Evolutionary conservation across 2,888 invertebrate species (phyloP).

Genomic region (Dasysyrphus albostriatus): DNA sequence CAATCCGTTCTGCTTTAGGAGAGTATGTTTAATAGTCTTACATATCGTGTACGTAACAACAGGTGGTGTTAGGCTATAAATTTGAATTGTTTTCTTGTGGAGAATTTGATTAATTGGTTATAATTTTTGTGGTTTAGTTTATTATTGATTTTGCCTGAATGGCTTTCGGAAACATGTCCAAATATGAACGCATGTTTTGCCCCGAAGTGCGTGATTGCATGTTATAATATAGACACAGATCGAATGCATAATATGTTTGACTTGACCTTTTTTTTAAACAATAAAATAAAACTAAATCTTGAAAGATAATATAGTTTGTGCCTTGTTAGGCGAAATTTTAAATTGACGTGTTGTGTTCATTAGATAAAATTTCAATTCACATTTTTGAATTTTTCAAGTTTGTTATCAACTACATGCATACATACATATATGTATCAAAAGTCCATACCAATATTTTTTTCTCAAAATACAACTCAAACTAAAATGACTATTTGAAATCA

Average conservation of each 20-base stretch:
- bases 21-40: neutral
- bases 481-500: neutral
- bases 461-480: neutral
- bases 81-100: conserved; percentile 48
- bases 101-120: conserved; percentile 60
- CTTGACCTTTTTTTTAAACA: conserved; percentile 15
- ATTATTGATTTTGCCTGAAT: conserved; percentile 20
- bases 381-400: neutral
- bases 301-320: neutral
- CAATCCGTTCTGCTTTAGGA: neutral
- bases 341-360: too few species aligned
- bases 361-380: too few species aligned
- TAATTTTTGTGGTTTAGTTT: conserved; percentile 45
- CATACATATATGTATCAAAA: too few species aligned
- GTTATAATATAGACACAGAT: conserved; percentile 7
- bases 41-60: conserved; percentile 41
- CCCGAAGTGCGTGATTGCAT: conserved; percentile 46
- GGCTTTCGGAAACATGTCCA: conserved; percentile 34
- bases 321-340: too few species aligned
- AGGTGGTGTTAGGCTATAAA: conserved; percentile 56
- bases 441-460: too few species aligned
- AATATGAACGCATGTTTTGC: conserved; percentile 37
- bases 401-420: too few species aligned
- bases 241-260: conserved; percentile 4
- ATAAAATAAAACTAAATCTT: neutral